Evolutionary conservation across 1,140 invertebrate species (phyloP), one percentile per base, ranked within the genome.

Genomic region (Adelges cooleyi): DNA sequence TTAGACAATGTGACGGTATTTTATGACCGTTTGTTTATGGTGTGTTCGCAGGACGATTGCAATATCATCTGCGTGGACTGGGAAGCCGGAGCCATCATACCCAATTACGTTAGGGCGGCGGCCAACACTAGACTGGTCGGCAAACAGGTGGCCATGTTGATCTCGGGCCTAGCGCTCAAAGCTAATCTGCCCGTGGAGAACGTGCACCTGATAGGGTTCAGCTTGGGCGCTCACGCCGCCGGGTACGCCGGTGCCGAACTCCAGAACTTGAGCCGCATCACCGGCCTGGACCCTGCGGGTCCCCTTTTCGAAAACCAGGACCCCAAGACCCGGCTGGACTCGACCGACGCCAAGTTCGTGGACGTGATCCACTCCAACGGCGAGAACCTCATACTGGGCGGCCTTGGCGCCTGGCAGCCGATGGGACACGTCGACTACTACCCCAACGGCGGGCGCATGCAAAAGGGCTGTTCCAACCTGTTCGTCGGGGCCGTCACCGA

Each of bases 361-460:
- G 94, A 96, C 73, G 90, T 94, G 0, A 95, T 96, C 48, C 93
- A 97, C 73, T 92, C 89, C 13, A 94, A 96, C 73, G 92, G 90
- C 0, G 68, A 69, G 18, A 69, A 69, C 50, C 36, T 69, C 15
- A 85, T 93, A 29, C 76, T 91, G 42, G 90, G 90, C 1, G 88
- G 88, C 0, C 73, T 92, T 11, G 90, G 90, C 3, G 86, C 86
- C 1, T 87, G 85, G 76, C 86, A 92, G 73, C 86, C 89, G 0
- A 86, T 90, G 82, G 92, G 87, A 0, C 86, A 96, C 71, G 88
- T 93, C 0, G 92, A 95, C 73, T 95, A 93, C 72, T 93, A 92
- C 72, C 90, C 90, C 0, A 94, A 95, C 70, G 90, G 91, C 0
- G 91, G 91, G 0, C 78, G 89, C 22, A 89, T 92, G 75, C 92